These are phyloP conservation scores for Eubasilissa splendida DNA, from an alignment of 2,888 invertebrate species.

Conservation along the genomic window DNA sequence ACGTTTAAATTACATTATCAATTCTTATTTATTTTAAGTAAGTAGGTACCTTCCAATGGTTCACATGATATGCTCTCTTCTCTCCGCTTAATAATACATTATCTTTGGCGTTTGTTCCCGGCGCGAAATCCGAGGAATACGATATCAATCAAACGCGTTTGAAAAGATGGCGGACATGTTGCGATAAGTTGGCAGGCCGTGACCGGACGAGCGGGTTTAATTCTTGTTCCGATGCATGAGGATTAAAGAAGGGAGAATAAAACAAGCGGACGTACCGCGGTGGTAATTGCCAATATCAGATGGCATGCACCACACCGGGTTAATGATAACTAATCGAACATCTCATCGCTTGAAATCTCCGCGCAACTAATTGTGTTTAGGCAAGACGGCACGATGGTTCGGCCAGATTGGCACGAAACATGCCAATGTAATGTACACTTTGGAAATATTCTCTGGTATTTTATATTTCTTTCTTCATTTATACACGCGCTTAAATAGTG, in stretches of 20 bases:
- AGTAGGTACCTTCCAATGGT: no score
- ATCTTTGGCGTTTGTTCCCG: slow-evolving; percentile 3
- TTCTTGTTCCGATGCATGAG: slow-evolving; percentile 8
- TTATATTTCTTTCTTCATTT: no score
- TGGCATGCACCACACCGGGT: slow-evolving; percentile 28
- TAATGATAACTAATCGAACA: slow-evolving; percentile 35
- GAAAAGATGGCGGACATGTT: slow-evolving; percentile 26
- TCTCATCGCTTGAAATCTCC: slow-evolving; percentile 12
- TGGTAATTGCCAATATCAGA: slow-evolving; percentile 45
- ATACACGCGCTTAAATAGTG: no score
- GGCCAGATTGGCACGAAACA: not conserved
- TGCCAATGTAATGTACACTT: not conserved
- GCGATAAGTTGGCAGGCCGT: slow-evolving; percentile 33
- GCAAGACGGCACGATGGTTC: slow-evolving; percentile 10
- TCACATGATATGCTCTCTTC: not conserved
- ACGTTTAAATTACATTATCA: no score
- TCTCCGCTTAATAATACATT: not conserved
- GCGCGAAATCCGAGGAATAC: slow-evolving; percentile 5
- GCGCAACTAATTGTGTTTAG: slow-evolving; percentile 20
- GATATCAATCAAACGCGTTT: slow-evolving; percentile 34
- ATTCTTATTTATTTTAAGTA: no score
- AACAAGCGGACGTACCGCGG: slow-evolving; percentile 10
- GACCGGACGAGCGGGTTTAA: slow-evolving; percentile 33
- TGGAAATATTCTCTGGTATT: no score
- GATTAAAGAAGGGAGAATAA: slow-evolving; percentile 31